Base-by-base conservation (phyloP, 2,797 vertebrate species). In the Acanthis flammea region DNA sequence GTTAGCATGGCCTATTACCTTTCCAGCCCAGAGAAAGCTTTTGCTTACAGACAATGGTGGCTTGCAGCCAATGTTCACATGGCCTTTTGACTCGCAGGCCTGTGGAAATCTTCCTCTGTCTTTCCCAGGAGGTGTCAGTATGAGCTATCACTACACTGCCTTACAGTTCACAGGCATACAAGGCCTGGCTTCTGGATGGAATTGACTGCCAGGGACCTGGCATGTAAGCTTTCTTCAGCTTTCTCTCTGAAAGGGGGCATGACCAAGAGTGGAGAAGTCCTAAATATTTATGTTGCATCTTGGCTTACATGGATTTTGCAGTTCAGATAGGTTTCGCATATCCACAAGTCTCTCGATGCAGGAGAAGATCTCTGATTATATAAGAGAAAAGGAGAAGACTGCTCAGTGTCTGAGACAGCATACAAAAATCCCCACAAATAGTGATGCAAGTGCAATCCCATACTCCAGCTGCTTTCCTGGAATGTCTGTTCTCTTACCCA, bases 221-320 rank as follows among this genome's bases (percentile, higher is more conserved):
- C 82, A 74, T 35, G 12, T 55, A 51, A 85, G 86, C 63, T 82
- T 91, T 78, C 85, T 75, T 75, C 19, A 39, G 14, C 42, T 81
- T 95, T 50, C 66, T 63, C 84, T 90, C 68, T 65, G 75, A 87
- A 85, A 0, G 1, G 66, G 78, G 35, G 44, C 45, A 58, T 51
- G 62, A 86, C 50, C 9, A 2, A 88, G 53, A 76, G 62, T 63
- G 0, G 2, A 50, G 63, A 87, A 95, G 45, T 47, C 66, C 71
- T 88, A 81, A 96, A 88, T 86, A 90, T 91, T 93, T 94, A 60
- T 86, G 61, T 92, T 89, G 42, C 19, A 14, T 45, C 73, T 86
- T 81, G 55, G 54, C 91, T 93, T 55, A 66, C 9, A n/a, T 33
- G 24, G 24, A 47, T 86, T 96, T 91, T 87, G 63, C 76, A 84